Percentiles rank a stretch among this genome's conserved stretches.
Evolutionary conservation across 2,888 invertebrate species (phyloP).

Genomic region (Thera britannica): DNA sequence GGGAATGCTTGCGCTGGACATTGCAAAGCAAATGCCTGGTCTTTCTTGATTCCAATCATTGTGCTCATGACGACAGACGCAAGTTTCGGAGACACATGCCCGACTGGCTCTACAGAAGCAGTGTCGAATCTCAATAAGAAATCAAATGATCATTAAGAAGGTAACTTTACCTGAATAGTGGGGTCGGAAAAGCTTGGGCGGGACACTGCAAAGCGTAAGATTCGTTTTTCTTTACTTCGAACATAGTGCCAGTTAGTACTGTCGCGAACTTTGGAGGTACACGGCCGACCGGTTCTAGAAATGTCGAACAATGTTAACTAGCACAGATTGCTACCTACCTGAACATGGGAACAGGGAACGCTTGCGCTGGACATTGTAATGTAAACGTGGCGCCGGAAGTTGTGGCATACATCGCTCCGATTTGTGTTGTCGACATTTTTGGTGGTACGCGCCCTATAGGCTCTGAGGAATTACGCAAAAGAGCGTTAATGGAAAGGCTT

Average conservation of each 20-base stretch:
- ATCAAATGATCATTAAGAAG: constrained; percentile 26
- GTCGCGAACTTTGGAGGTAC: constrained; percentile 85
- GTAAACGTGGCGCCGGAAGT: constrained; percentile 76
- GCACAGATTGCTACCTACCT: constrained; percentile 65
- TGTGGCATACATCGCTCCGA: constrained; percentile 86
- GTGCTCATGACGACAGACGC: constrained; percentile 86
- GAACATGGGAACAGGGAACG: constrained; percentile 81
- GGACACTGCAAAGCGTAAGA: constrained; percentile 85
- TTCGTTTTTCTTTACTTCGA: constrained; percentile 79
- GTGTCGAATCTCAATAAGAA: constrained; percentile 28
- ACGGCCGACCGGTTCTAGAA: constrained; percentile 73
- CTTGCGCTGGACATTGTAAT: constrained; percentile 90
- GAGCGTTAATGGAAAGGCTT: constrained; percentile 72
- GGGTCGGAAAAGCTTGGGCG: constrained; percentile 87
- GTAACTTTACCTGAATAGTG: constrained; percentile 80
- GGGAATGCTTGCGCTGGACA: constrained; percentile 89
- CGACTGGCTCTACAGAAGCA: constrained; percentile 86
- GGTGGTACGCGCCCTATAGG: constrained; percentile 77
- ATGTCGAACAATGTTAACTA: constrained; percentile 49
- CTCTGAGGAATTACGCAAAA: constrained; percentile 71
- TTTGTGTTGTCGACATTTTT: constrained; percentile 72
- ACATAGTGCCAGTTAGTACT: constrained; percentile 80
- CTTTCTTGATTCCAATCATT: constrained; percentile 82
- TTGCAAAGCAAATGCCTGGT: constrained; percentile 81
- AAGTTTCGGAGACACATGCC: constrained; percentile 88